These are phyloP conservation scores for Threskiornis aethiopicus DNA, from an alignment of 2,797 vertebrate species.

Conservation along the genomic window DNA sequence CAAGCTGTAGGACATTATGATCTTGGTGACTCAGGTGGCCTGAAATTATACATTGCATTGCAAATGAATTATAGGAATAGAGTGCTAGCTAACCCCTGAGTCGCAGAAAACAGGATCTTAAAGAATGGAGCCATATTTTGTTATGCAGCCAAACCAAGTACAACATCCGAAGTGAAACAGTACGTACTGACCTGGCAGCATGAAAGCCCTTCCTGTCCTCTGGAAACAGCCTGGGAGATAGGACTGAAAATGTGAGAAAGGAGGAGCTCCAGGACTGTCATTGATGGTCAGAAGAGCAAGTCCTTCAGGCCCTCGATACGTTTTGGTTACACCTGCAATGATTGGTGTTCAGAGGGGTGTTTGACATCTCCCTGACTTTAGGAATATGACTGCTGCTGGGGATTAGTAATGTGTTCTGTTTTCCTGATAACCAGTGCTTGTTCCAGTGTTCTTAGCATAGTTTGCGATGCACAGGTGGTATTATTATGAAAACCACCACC, in stretches of 20 bases:
- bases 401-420: not conserved
- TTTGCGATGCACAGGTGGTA: not conserved
- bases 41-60: not conserved
- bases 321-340: not conserved
- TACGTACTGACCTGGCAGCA: not conserved
- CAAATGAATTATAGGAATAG: not conserved
- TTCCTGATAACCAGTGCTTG: not conserved
- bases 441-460: not conserved
- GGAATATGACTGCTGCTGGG: not conserved
- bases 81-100: not conserved
- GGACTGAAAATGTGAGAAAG: not conserved
- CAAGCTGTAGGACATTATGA: not conserved
- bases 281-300: not conserved
- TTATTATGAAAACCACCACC: not conserved
- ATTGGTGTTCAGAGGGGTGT: not conserved
- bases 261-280: not conserved
- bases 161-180: not conserved
- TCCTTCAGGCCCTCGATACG: not conserved
- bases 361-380: not conserved
- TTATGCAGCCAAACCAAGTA: not conserved
- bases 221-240: not conserved
- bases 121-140: not conserved
- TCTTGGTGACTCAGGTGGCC: not conserved
- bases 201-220: not conserved
- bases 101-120: not conserved